Percentiles rank a stretch among this genome's conserved stretches.
These are phyloP conservation scores for Neoaliturus tenellus DNA, from an alignment of 2,888 invertebrate genomes.

Conservation along the genomic window DNA sequence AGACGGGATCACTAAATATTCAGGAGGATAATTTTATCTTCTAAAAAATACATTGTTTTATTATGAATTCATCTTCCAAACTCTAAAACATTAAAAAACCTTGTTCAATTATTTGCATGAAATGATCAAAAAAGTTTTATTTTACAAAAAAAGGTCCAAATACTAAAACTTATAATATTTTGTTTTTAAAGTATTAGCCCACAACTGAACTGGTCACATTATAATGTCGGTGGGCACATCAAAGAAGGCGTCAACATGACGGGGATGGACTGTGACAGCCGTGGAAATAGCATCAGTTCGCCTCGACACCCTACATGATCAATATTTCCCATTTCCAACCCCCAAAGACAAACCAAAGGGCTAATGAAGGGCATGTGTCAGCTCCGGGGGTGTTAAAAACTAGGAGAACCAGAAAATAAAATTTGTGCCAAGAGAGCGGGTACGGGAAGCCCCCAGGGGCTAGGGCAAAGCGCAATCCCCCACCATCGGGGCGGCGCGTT, in stretches of 20 bases:
- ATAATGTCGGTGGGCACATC: no score
- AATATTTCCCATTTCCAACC: slow-evolving; percentile 46
- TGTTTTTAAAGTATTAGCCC: no score
- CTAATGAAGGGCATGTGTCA: slow-evolving; percentile 20
- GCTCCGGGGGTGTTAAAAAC: slow-evolving; percentile 55
- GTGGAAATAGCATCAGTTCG: not conserved
- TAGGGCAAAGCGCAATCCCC: slow-evolving; percentile 64
- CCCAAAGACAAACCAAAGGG: slow-evolving; percentile 50
- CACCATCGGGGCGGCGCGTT: slow-evolving; percentile 51
- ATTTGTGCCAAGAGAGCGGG: slow-evolving; percentile 59
- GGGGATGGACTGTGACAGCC: not conserved
- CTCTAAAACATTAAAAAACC: no score
- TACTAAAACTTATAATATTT: no score
- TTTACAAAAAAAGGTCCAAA: no score
- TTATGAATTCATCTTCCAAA: no score
- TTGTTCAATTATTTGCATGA: no score
- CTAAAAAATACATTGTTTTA: no score
- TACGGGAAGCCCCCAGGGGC: slow-evolving; percentile 46
- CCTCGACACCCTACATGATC: slow-evolving; percentile 16
- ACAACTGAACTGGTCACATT: no score
- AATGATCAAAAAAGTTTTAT: no score
- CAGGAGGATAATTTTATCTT: no score
- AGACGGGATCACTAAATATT: no score
- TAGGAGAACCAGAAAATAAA: slow-evolving; percentile 60
- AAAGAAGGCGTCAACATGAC: not conserved